Base-by-base conservation (phyloP, 2,797 vertebrate species). In the Hemitrygon akajei region DNA sequence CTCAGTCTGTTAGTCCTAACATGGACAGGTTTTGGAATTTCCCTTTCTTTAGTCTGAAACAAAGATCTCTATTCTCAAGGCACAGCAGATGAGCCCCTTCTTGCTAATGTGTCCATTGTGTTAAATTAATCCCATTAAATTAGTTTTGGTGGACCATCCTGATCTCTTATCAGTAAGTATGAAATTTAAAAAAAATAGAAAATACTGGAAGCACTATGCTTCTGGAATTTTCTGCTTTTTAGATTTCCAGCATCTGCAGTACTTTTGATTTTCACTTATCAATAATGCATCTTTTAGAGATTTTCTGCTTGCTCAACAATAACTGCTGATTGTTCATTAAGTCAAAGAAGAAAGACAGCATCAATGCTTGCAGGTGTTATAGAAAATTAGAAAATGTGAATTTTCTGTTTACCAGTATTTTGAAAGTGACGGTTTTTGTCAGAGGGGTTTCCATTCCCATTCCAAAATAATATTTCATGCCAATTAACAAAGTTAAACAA, bases 401-500 rank as follows among this genome's bases (percentile, higher is more conserved):
- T 93, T 93, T 75, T 75, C 71, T 76, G 47, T 93, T 56, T 56
- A 73, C 40, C 71, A 75, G 91, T n/a, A 47, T 37, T 73, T 93
- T 93, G 37, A 75, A 93, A 56, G 37, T 40, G 40, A 47, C 0
- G 56, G 63, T 18, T 93, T 56, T 76, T 75, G 27, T 86, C 71
- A 93, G 91, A 76, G 91, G 91, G 47, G 66, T 93, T 93, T 93
- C 91, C 91, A 47, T 93, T 93, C 91, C 91, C 71, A 47, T 93
- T 93, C 71, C 91, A 76, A 93, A 56, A 58, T 40, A 93, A 30
- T 25, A 93, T 93, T 93, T 93, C 91, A 93, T 93, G 91, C 91
- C 91, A 93, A 93, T 93, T 93, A 93, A 93, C 91, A 75, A 22
- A 93, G 91, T 93, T 93, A 93, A 93, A 93, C 91, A 93, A 93